Evolutionary conservation across 2,113 vertebrate species (phyloP).

Genomic region (Lepidiolamprologus cunningtoni): DNA sequence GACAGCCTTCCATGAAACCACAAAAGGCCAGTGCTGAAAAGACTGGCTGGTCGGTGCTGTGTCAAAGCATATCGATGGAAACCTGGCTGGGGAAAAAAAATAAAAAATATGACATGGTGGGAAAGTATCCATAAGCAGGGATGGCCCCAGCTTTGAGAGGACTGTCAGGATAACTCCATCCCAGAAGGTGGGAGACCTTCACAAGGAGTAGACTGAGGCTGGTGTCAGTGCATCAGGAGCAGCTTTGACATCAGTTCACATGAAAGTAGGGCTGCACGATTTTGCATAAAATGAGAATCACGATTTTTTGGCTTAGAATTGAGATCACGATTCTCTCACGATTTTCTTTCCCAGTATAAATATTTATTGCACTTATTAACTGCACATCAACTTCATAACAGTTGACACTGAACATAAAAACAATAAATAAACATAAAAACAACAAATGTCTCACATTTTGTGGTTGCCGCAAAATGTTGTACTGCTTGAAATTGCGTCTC

Average conservation of each 20-base stretch:
- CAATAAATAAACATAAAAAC: too few relatives aligned
- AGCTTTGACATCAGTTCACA: not conserved
- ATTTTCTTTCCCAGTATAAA: fast-evolving
- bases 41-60: not conserved
- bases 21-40: not conserved
- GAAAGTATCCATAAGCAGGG: fast-evolving
- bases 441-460: too few relatives aligned
- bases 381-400: too few relatives aligned
- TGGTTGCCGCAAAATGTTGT: fast-evolving
- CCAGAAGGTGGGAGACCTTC: not conserved
- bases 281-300: too few relatives aligned
- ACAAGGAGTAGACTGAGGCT: not conserved
- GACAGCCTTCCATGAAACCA: not conserved
- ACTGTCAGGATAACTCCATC: not conserved
- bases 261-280: too few relatives aligned
- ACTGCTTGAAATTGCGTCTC: fast-evolving
- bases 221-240: not conserved
- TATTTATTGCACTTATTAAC: too few relatives aligned
- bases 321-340: too few relatives aligned
- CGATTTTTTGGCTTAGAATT: too few relatives aligned
- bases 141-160: fast-evolving
- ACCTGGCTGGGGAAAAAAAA: fast-evolving
- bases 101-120: not conserved
- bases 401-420: too few relatives aligned
- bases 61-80: not conserved